Base-by-base conservation (phyloP, 2,113 vertebrate genomes). In the Opisthocomus hoazin region DNA sequence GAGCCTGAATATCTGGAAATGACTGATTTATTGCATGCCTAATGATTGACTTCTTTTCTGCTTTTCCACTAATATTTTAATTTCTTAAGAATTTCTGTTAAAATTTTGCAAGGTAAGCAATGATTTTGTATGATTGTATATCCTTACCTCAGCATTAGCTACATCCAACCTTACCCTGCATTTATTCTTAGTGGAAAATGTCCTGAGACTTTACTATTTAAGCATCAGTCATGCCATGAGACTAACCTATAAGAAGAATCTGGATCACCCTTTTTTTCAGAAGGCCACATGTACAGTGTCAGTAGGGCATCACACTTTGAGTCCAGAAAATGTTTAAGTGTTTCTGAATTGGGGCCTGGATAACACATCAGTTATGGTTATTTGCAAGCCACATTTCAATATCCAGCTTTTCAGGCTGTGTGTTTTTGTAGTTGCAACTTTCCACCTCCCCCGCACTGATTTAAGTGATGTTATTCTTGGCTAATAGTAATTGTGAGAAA, bases 401-500 rank as follows among this genome's bases (percentile, higher is more conserved):
- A 95, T 46, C 84, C 90, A 97, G 91, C 91, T 94, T 90, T 94
- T 83, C 84, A 95, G 78, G 57, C 94, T 91, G 87, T 80, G 53
- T 91, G 87, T 94, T 96, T 96, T 91, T 93, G 87, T 94, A 97
- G 95, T 87, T 91, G 95, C 90, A 87, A 88, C 74, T 96, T 96
- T 93, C 93, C 89, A 94, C 96, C 91, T 97, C 96, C 94, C 89
- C 96, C 94, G 61, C 94, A 63, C 87, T 77, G 63, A 95, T 91
- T 97, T 91, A 93, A 96, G 95, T 91, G 94, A 94, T 97, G 95
- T 97, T 97, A 94, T 97, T 96, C 93, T 97, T 97, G 96, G 94
- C 96, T 97, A 97, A 96, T 97, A 97, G 84, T 91, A 95, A 97
- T 96, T 95, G 95, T 96, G 95, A 96, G 96, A 97, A 97, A 95